Base-by-base conservation (phyloP, 2,797 vertebrate genomes). In the Amniataba percoides region DNA sequence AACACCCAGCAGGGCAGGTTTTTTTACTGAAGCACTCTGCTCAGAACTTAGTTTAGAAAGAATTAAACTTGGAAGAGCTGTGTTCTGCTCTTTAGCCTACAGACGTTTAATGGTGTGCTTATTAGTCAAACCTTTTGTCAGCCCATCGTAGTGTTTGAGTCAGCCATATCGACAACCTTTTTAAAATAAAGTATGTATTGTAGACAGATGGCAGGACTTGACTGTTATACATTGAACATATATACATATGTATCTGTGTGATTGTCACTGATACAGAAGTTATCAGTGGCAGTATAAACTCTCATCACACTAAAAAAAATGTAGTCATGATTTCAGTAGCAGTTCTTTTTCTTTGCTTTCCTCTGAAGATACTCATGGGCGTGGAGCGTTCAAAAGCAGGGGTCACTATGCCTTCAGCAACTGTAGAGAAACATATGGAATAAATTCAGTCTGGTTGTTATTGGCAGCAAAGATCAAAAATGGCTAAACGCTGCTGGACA, bases 401-500 rank as follows among this genome's bases (percentile, higher is more conserved):
- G 19, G 46, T 71, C 59, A 14, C 13, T 15, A 7, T 71, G 42
- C 57, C 59, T 69, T 73, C 19, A 61, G 49, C 45, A 71, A 7
- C 8, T 82, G 16, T 0, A 12, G 6, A 13, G 15, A 19, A 75
- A 62, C 52, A 80, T 39, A 25, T 78, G 69, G 16, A 73, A 68
- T 23, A 13, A 23, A 66, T 82, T 76, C 2, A 52, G 49, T 59
- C 21, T 46, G 25, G 70, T 62, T 77, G 52, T 68, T 70, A 21
- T 40, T 86, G 78, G 62, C 71, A 73, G 62, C 9, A 2, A 42
- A 7, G 34, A 73, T 61, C 9, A 81, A 23, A 77, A 67, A 27
- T 53, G 31, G 18, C 9, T 36, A 51, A 73, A 61, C 1, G 15
- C 31, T 57, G 6, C 23, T 61, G 71, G 40, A 65, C 56, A 27